These are phyloP conservation scores for Eretmochelys imbricata DNA, from an alignment of 2,113 vertebrate genomes.

Conservation along the genomic window DNA sequence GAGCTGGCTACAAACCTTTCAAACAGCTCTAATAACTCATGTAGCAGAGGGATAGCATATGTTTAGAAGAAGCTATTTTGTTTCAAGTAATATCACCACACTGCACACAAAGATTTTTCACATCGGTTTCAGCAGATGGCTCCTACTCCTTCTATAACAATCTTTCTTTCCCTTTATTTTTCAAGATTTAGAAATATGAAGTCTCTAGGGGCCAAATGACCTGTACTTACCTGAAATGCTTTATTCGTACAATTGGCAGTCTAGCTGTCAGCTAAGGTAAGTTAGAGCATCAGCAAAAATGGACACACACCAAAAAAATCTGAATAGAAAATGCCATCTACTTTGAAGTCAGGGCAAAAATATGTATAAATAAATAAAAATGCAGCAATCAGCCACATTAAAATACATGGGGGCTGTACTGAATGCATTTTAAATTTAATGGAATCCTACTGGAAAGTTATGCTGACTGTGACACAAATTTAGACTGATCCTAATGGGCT, in stretches of 20 bases:
- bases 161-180: neutral
- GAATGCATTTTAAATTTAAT: neutral
- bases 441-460: neutral
- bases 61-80: neutral
- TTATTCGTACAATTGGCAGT: neutral
- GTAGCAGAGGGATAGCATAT: accelerated
- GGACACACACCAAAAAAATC: neutral
- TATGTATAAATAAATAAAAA: neutral
- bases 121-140: neutral
- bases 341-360: neutral
- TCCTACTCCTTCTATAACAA: neutral
- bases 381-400: neutral
- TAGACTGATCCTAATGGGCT: neutral
- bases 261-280: neutral
- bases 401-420: neutral
- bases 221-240: neutral
- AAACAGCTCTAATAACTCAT: neutral
- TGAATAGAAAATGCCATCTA: neutral
- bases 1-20: neutral
- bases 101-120: neutral
- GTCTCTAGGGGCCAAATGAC: neutral
- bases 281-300: neutral
- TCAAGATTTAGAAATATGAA: neutral
- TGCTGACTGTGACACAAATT: neutral
- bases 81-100: neutral